Percentiles rank a stretch among this genome's conserved stretches.
These are phyloP conservation scores for Willowsia nigromaculata DNA, from an alignment of 2,888 invertebrate genomes.

Conservation along the genomic window DNA sequence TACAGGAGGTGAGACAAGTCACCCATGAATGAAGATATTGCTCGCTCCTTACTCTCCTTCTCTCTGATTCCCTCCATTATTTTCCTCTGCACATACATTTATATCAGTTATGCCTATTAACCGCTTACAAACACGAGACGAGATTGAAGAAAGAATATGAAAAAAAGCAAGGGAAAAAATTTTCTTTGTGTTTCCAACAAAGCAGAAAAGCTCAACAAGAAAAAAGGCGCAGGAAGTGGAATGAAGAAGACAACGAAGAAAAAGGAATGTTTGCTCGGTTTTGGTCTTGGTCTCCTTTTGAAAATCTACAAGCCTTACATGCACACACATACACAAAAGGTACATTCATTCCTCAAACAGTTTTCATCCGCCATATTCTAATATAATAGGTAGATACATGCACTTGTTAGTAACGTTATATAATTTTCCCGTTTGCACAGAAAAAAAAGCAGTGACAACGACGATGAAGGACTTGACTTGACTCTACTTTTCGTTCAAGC, in stretches of 20 bases:
- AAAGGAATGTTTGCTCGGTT: slow-evolving; percentile 37
- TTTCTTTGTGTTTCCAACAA: slow-evolving; percentile 34
- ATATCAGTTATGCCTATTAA: slow-evolving; percentile 31
- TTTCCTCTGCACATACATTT: not conserved
- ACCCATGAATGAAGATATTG: slow-evolving; percentile 50
- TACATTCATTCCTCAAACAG: not conserved
- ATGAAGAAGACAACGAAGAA: not conserved
- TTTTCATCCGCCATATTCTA: not conserved
- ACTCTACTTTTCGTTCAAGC: slow-evolving; percentile 47
- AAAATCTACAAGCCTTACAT: not conserved
- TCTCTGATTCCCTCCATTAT: slow-evolving; percentile 7
- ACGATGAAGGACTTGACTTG: slow-evolving; percentile 23
- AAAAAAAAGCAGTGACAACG: not conserved
- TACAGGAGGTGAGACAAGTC: slow-evolving; percentile 52
- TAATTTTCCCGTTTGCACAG: not conserved
- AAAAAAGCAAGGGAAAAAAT: not conserved
- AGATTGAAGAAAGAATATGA: slow-evolving; percentile 24
- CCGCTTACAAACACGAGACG: slow-evolving; percentile 11
- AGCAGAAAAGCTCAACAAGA: slow-evolving; percentile 14
- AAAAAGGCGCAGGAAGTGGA: slow-evolving; percentile 12
- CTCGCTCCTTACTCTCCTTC: slow-evolving; percentile 5
- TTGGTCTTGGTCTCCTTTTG: not conserved
- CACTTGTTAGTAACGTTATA: not conserved
- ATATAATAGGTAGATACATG: not conserved
- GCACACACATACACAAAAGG: not conserved